A percentile compares a stretch with the other conserved stretches of the same genome.
phyloP scores from a whole-genome alignment of 2,113 vertebrate genomes.

The Istiophorus platypterus region DNA sequence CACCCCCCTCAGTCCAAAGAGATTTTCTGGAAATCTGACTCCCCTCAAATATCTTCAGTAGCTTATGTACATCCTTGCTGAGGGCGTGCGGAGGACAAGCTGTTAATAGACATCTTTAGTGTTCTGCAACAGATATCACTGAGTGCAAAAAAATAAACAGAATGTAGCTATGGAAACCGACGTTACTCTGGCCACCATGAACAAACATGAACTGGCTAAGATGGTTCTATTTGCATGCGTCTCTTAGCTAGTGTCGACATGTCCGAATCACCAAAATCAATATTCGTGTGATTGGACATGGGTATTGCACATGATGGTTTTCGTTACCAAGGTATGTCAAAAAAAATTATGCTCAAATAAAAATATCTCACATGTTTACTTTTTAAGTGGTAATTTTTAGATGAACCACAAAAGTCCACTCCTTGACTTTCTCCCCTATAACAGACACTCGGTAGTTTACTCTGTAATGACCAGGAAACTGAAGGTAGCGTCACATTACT shows the following conservation, averaged over 20 bases:
- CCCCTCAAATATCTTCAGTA: constrained; percentile 9
- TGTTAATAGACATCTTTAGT: constrained; percentile 30
- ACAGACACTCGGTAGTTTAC: not conserved
- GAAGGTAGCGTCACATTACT: too few relatives aligned
- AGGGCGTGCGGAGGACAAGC: constrained; percentile 59
- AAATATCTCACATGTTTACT: not conserved
- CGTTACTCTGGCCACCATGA: constrained; percentile 19
- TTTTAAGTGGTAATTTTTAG: not conserved
- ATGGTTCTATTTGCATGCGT: constrained; percentile 53
- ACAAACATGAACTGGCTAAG: constrained; percentile 33
- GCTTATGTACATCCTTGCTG: constrained; percentile 3
- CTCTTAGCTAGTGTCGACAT: constrained; percentile 69
- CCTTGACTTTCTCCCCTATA: not conserved
- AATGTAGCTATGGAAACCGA: constrained; percentile 57
- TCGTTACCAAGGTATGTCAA: not conserved
- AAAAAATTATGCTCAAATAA: not conserved
- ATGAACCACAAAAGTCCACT: not conserved
- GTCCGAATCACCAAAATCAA: constrained; percentile 25
- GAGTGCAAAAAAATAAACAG: constrained; percentile 44
- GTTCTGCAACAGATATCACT: constrained; percentile 33
- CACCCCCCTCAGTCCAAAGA: constrained; percentile 5
- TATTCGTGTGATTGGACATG: constrained; percentile 24
- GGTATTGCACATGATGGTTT: constrained; percentile 7
- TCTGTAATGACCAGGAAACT: not conserved
- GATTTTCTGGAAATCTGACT: constrained; percentile 28